Evolutionary conservation across 92 coral and sea anemone genomes (phyloP).

Genomic region (Parazoanthus swiftii): DNA sequence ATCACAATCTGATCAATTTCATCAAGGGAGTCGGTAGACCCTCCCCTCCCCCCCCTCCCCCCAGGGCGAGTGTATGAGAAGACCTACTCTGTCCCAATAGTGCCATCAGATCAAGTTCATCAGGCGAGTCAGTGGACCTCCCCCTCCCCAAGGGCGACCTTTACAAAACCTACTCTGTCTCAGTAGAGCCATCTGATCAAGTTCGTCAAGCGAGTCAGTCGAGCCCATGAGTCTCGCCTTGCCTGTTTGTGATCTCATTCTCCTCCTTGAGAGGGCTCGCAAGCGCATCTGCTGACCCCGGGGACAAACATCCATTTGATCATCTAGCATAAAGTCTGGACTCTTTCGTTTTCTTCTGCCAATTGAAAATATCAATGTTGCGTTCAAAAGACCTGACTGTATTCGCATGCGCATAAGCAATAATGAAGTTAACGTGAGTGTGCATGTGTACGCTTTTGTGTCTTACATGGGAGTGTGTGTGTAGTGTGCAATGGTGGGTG

Average conservation of each 20-base stretch:
- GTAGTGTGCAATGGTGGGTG: no score
- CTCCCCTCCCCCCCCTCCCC: neutral
- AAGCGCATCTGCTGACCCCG: slow-evolving; percentile 65
- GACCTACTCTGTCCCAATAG: slow-evolving; percentile 53
- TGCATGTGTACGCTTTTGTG: no score
- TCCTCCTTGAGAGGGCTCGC: slow-evolving; percentile 58
- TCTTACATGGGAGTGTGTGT: no score
- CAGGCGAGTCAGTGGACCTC: neutral
- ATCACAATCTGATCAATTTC: no score
- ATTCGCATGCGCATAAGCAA: no score
- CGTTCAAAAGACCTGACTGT: no score
- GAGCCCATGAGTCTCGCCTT: slow-evolving; percentile 84
- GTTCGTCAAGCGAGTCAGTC: slow-evolving; percentile 72
- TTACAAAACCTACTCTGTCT: slow-evolving; percentile 58
- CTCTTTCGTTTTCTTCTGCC: slow-evolving; percentile 8
- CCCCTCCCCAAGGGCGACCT: neutral
- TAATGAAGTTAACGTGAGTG: no score
- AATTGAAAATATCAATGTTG: neutral
- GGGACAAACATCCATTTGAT: slow-evolving; percentile 67
- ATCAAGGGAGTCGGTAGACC: no score
- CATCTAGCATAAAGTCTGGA: slow-evolving; percentile 36
- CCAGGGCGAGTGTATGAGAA: neutral
- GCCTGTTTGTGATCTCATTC: slow-evolving; percentile 56
- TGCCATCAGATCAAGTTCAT: slow-evolving; percentile 55
- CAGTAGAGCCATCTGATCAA: slow-evolving; percentile 68